Percentiles rank a stretch among this genome's conserved stretches.
These are phyloP conservation scores for Leiothrix lutea DNA, from an alignment of 2,113 vertebrate genomes.

Conservation along the genomic window DNA sequence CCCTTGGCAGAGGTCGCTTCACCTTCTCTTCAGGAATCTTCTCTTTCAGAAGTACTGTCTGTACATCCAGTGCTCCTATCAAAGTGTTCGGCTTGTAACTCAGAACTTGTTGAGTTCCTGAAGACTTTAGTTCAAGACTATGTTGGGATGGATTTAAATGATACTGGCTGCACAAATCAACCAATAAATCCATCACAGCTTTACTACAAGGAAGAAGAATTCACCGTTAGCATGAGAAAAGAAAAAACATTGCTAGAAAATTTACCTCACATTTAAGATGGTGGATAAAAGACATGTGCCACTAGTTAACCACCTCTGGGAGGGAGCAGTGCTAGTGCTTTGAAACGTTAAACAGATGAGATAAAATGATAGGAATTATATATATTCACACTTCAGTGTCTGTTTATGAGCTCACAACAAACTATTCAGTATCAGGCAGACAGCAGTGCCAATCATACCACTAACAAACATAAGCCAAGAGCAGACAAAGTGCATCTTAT, in stretches of 20 bases:
- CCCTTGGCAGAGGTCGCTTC: slow-evolving; percentile 79
- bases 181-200: slow-evolving; percentile 94
- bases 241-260: not conserved
- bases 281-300: not conserved
- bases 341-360: not conserved
- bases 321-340: not conserved
- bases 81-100: slow-evolving; percentile 91
- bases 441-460: not conserved
- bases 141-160: slow-evolving; percentile 90
- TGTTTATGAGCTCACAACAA: not conserved
- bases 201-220: slow-evolving; percentile 77
- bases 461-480: not conserved
- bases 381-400: not conserved
- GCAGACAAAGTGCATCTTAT: not conserved
- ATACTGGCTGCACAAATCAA: slow-evolving; percentile 90
- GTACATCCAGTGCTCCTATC: slow-evolving; percentile 85
- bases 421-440: not conserved
- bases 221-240: not conserved
- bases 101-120: slow-evolving; percentile 75
- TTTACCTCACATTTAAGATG: not conserved
- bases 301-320: not conserved
- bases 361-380: not conserved
- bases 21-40: slow-evolving; percentile 83
- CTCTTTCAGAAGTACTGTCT: slow-evolving; percentile 87
- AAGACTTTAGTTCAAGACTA: slow-evolving; percentile 85